These are phyloP conservation scores for Cardiocondyla obscurior DNA, from an alignment of 1,140 invertebrate species.

Conservation along the genomic window DNA sequence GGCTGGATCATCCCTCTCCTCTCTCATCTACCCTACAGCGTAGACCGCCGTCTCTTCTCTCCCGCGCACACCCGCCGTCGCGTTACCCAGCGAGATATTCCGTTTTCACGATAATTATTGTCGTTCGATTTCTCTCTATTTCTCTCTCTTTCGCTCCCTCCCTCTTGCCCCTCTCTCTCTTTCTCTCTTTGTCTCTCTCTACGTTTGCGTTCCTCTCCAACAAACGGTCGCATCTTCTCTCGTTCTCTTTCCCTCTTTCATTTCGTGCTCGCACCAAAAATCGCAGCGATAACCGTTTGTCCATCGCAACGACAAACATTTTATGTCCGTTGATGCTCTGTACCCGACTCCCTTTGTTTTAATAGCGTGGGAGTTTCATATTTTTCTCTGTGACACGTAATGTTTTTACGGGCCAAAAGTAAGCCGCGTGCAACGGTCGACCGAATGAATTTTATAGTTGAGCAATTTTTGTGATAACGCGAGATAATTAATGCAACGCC, in stretches of 20 bases:
- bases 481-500: slow-evolving; percentile 57
- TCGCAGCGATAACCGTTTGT: slow-evolving; percentile 71
- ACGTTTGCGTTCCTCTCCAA: slow-evolving; percentile 50
- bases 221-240: slow-evolving; percentile 30
- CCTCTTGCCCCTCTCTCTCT: not conserved
- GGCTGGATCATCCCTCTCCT: slow-evolving; percentile 75
- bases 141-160: slow-evolving; percentile 42
- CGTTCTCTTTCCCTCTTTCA: slow-evolving; percentile 50
- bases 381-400: slow-evolving; percentile 37
- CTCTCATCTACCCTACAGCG: slow-evolving; percentile 35
- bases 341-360: slow-evolving; percentile 49
- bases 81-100: slow-evolving; percentile 79
- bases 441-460: slow-evolving; percentile 65
- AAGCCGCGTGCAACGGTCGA: slow-evolving; percentile 50
- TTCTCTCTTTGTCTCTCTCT: slow-evolving; percentile 4
- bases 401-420: slow-evolving; percentile 66
- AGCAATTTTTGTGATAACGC: slow-evolving; percentile 66
- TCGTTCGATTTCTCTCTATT: slow-evolving; percentile 79
- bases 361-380: slow-evolving; percentile 42
- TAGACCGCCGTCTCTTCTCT: slow-evolving; percentile 43
- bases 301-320: slow-evolving; percentile 70
- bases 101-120: slow-evolving; percentile 84
- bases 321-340: slow-evolving; percentile 67
- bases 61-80: slow-evolving; percentile 40
- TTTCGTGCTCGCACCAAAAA: slow-evolving; percentile 72